Percentiles rank a stretch among this genome's conserved stretches.
Evolutionary conservation across 2,113 vertebrate species (phyloP).

Genomic region (Mesitornis unicolor): DNA sequence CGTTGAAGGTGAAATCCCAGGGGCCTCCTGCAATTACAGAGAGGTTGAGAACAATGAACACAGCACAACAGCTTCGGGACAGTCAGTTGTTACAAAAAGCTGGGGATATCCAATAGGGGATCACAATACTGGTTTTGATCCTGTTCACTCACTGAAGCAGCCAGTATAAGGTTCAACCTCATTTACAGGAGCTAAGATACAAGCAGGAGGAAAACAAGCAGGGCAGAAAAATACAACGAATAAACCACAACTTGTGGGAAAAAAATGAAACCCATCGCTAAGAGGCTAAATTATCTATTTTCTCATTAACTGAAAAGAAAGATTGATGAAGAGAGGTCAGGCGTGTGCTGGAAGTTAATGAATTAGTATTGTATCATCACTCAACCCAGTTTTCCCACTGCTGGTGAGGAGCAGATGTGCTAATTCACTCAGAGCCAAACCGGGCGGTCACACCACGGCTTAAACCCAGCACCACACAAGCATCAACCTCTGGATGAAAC

Average conservation of each 20-base stretch:
- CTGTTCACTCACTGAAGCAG: background rate
- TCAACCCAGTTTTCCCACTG: background rate
- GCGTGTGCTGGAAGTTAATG: background rate
- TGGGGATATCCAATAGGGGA: background rate
- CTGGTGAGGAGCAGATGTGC: background rate
- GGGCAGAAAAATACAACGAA: background rate
- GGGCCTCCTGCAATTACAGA: constrained; percentile 71
- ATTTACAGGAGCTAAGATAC: background rate
- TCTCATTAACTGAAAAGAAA: background rate
- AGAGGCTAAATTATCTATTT: background rate
- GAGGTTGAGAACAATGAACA: background rate
- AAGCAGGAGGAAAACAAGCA: background rate
- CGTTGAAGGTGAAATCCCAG: constrained; percentile 83
- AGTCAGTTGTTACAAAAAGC: background rate
- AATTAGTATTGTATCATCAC: background rate
- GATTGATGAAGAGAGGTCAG: background rate
- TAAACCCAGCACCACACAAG: background rate
- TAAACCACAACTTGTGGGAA: background rate
- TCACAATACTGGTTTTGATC: background rate
- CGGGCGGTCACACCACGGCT: background rate
- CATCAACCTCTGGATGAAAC: background rate
- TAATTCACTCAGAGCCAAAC: background rate
- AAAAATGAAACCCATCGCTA: background rate
- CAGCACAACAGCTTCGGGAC: background rate
- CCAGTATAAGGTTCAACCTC: fast-evolving